A percentile compares a stretch with the other conserved stretches of the same genome.
Conservation (phyloP, 2,888 invertebrate genomes). For the Stegana nigrithorax region DNA sequence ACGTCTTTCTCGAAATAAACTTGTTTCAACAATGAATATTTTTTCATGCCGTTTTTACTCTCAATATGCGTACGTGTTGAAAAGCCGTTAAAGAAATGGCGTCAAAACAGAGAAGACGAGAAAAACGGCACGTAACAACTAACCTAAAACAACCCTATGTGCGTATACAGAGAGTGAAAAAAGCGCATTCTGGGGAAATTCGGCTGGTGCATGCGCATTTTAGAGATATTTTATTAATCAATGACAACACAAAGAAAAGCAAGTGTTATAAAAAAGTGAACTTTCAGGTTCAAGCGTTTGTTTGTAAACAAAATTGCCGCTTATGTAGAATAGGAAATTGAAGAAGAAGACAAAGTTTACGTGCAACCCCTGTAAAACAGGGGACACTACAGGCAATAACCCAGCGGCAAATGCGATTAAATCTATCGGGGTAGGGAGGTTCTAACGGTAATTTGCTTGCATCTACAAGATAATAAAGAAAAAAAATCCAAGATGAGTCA, state of each 20-base stretch:
- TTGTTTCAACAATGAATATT: too few species aligned
- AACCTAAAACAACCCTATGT: background rate
- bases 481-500: too few species aligned
- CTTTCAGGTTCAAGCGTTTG: background rate
- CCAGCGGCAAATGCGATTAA: too few species aligned
- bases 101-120: conserved; percentile 20
- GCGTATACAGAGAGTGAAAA: too few species aligned
- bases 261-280: background rate
- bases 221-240: background rate
- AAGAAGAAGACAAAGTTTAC: background rate
- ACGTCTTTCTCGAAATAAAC: too few species aligned
- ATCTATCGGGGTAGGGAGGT: background rate
- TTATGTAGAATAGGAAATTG: background rate
- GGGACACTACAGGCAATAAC: too few species aligned
- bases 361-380: background rate
- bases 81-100: conserved; percentile 20
- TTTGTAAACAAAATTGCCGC: background rate
- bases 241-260: background rate
- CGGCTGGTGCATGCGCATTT: conserved; percentile 1
- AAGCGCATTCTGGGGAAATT: too few species aligned
- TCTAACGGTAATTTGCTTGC: background rate
- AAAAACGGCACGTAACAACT: background rate
- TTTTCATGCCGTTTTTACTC: background rate
- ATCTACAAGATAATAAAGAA: too few species aligned
- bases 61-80: conserved; percentile 9